These are phyloP conservation scores for Nematolebias whitei DNA, from an alignment of 2,113 vertebrate species.

Conservation along the genomic window DNA sequence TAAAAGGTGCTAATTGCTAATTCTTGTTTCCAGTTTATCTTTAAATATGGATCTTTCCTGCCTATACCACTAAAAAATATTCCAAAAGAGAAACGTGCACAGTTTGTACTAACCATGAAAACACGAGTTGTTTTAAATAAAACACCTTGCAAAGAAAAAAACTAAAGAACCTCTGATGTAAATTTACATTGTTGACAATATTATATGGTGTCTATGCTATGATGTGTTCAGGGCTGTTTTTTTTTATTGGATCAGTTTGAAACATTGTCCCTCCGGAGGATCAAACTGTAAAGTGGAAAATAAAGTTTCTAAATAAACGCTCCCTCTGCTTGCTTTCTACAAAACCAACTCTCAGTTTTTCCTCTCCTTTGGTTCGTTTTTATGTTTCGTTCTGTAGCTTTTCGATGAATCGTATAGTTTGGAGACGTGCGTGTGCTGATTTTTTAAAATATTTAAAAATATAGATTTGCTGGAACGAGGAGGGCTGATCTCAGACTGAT, in stretches of 20 bases:
- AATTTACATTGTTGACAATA: constrained; percentile 58
- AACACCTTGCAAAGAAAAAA: constrained; percentile 52
- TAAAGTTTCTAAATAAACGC: constrained; percentile 84
- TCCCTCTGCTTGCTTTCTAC: constrained; percentile 78
- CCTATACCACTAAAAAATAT: constrained; percentile 82
- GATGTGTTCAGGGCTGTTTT: constrained; percentile 70
- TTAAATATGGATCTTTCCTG: constrained; percentile 74
- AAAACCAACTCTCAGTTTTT: constrained; percentile 59
- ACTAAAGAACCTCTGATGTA: constrained; percentile 62
- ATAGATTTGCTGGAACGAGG: constrained; percentile 70
- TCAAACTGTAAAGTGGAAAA: constrained; percentile 77
- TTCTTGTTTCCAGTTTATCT: constrained; percentile 32
- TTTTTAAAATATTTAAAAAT: constrained; percentile 60
- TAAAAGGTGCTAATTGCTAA: constrained; percentile 90
- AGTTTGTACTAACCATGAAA: constrained; percentile 69
- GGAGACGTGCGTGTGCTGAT: constrained; percentile 52
- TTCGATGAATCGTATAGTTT: constrained; percentile 51
- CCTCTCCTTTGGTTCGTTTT: constrained; percentile 59
- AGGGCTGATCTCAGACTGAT: constrained; percentile 84
- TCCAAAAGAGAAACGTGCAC: constrained; percentile 63
- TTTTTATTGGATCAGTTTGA: constrained; percentile 72
- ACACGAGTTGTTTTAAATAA: constrained; percentile 48
- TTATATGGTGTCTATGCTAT: constrained; percentile 44
- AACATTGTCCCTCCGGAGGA: constrained; percentile 51
- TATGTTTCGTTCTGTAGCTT: constrained; percentile 32